These are phyloP conservation scores for Syngnathus floridae DNA, from an alignment of 2,113 vertebrate species.

Conservation along the genomic window DNA sequence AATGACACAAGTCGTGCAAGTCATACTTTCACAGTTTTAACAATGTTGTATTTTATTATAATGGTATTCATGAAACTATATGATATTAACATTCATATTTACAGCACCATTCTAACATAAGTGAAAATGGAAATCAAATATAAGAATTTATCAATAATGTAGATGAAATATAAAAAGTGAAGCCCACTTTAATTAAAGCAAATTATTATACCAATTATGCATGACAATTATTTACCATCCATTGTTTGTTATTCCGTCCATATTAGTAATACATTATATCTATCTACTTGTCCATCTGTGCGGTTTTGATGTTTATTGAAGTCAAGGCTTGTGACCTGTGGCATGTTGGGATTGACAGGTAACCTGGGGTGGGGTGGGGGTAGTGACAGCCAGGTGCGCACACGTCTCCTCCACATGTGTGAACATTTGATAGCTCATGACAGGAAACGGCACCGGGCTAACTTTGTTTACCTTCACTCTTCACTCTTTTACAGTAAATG, in stretches of 20 bases:
- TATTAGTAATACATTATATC: no score
- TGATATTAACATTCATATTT: background rate
- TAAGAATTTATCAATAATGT: background rate
- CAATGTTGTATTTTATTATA: background rate
- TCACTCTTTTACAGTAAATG: background rate
- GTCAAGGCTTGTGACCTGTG: conserved; percentile 31
- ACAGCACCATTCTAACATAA: no score
- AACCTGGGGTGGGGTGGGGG: conserved; percentile 53
- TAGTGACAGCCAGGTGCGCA: conserved; percentile 52
- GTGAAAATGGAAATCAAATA: background rate
- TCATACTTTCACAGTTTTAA: background rate
- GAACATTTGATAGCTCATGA: conserved; percentile 49
- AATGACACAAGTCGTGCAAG: no score
- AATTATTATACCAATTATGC: background rate
- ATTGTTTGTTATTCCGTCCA: background rate
- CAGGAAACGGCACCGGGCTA: conserved; percentile 28
- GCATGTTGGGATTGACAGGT: conserved; percentile 54
- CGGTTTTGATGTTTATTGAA: conserved; percentile 12
- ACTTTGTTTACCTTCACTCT: conserved; percentile 21
- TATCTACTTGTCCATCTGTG: conserved; percentile 4
- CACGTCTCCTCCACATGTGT: conserved; percentile 29
- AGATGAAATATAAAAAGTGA: no score
- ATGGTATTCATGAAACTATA: background rate
- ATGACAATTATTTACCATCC: background rate
- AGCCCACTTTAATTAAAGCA: background rate